phyloP scores from a whole-genome alignment of 2,888 invertebrate genomes.

The Drosophila meridiana region DNA sequence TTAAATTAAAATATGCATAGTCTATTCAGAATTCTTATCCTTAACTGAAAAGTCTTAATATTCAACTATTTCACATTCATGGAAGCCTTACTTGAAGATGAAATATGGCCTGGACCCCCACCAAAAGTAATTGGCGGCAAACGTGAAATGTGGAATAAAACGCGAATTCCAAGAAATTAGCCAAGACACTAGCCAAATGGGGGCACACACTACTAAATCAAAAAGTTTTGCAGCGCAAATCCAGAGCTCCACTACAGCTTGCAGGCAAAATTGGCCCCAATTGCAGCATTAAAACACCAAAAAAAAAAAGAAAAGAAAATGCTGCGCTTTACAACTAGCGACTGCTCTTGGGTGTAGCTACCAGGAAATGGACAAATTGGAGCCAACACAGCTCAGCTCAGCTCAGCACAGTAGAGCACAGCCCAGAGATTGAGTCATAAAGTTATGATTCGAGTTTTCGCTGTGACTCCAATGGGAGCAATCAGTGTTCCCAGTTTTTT shows the following conservation, averaged over 20 bases:
- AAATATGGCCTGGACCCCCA: background rate
- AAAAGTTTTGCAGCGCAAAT: conserved; percentile 21
- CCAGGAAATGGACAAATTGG: conserved; percentile 55
- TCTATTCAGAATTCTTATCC: no score
- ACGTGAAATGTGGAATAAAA: conserved; percentile 26
- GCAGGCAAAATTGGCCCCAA: conserved; percentile 51
- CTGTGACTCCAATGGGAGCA: conserved; percentile 39
- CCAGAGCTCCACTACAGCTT: conserved; percentile 28
- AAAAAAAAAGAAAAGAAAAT: background rate
- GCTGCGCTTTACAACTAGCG: conserved; percentile 34
- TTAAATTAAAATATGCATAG: background rate
- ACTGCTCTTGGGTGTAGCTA: conserved; percentile 46
- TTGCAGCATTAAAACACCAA: conserved; percentile 42
- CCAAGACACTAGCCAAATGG: conserved; percentile 41
- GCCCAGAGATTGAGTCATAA: conserved; percentile 54
- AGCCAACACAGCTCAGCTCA: conserved; percentile 14
- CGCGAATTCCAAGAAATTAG: conserved; percentile 39
- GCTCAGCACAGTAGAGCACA: conserved; percentile 7
- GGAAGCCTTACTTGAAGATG: background rate
- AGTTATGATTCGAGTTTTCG: conserved; percentile 34
- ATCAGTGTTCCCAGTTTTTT: conserved; percentile 37
- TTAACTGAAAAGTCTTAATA: background rate
- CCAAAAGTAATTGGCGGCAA: conserved; percentile 38
- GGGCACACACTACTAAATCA: conserved; percentile 45
- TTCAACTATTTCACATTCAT: background rate